Conservation (phyloP, 2,113 vertebrate species). For the Macrotis lagotis region DNA sequence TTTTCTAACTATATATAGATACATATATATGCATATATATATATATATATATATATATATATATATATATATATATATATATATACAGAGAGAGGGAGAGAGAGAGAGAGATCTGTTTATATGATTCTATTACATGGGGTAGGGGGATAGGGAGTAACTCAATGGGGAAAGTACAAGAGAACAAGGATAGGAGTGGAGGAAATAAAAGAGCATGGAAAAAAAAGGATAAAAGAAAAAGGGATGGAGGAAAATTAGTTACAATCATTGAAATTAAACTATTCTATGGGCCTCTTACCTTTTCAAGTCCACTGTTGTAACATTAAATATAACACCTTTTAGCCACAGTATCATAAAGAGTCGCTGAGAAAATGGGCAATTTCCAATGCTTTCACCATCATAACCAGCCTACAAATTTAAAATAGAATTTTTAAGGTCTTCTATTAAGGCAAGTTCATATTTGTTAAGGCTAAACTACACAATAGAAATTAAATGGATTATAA, state of each 20-base stretch:
- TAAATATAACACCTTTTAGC: constrained; percentile 97
- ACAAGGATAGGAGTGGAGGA: background rate
- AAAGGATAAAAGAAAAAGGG: background rate
- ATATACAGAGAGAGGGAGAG: no score
- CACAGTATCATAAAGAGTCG: constrained; percentile 98
- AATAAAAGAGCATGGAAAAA: background rate
- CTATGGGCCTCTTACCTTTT: constrained; percentile 87
- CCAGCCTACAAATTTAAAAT: constrained; percentile 86
- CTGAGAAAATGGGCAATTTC: constrained; percentile 97
- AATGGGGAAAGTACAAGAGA: no score
- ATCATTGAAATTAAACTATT: background rate
- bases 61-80: no score
- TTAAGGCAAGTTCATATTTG: background rate
- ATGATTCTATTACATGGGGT: background rate
- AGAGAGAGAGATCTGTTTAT: background rate
- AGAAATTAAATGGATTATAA: background rate
- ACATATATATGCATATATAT: no score
- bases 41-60: accelerated
- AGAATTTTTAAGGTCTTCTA: background rate
- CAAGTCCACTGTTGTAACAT: constrained; percentile 96
- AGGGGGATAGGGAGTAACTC: no score
- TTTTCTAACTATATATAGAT: background rate
- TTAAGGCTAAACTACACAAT: accelerated
- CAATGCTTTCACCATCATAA: constrained; percentile 94
- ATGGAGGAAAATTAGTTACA: no score